Evolutionary conservation across 2,888 invertebrate genomes (phyloP), one percentile per base, ranked within the genome.

Genomic region (Darwinula stevensoni): DNA sequence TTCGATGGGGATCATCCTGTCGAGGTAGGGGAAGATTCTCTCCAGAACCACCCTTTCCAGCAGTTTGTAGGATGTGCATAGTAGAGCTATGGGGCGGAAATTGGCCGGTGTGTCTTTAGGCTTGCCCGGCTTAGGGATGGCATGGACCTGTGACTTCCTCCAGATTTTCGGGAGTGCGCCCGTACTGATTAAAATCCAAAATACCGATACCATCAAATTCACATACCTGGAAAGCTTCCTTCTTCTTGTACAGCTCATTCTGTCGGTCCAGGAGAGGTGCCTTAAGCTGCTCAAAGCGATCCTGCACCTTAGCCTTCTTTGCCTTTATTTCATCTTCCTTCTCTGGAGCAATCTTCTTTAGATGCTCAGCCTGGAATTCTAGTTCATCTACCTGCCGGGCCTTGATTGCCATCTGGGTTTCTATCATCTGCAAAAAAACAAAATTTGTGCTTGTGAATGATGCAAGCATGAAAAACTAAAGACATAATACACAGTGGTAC

Each of bases 361-460:
- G 59, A 48, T 86, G 80, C 41, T 80, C 75, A 3, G 91, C 84
- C 54, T 97, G 94, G 35, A 75, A 74, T 50, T 91, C 86, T 35
- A 97, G 59, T 51, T 94, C 88, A 38, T 73, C 71, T 4, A 94
- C 86, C 42, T 55, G 35, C 38, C 73, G 71, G 9, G 86, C 82
- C 50, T 84, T 84, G 4, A 84, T 73, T 18, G 82, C 82, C 84
- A 86, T 84, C 58, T 91, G 88, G 30, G 82, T 84, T 57, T 91
- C 88, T 50, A 91, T 86, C 65, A 82, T 75, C 58, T 55, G 36
- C 27, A 27, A 36, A 36, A 38, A 27, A 11, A 26, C 34, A 36
- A 29, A 14, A 17, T 29, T 9, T 9, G 6, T 6, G 12, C 14
- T 15, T 13, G 36, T 14, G 16, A 22, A 6, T 27, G 29, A 16